A percentile compares a stretch with the other conserved stretches of the same genome.
These are phyloP conservation scores for Lithosia quadra DNA, from an alignment of 2,888 invertebrate species.

Conservation along the genomic window DNA sequence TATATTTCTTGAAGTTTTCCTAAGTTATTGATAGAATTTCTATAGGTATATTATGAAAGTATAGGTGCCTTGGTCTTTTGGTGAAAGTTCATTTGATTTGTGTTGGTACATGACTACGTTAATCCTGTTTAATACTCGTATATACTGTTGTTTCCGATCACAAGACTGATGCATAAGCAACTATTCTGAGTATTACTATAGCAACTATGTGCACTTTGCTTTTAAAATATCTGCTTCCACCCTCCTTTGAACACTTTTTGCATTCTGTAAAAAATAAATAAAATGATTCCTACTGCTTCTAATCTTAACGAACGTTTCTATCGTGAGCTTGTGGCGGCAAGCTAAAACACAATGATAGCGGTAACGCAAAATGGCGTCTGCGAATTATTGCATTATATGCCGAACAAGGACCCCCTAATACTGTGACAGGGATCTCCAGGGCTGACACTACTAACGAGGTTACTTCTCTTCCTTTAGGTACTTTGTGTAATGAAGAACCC, in stretches of 20 bases:
- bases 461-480: neutral
- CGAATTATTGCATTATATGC: slow-evolving; percentile 68
- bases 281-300: too few relatives aligned
- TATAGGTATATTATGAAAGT: too few relatives aligned
- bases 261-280: too few relatives aligned
- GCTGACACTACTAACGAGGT: slow-evolving; percentile 36
- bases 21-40: too few relatives aligned
- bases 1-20: too few relatives aligned
- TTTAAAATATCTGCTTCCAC: too few relatives aligned
- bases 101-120: too few relatives aligned
- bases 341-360: slow-evolving; percentile 24
- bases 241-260: neutral
- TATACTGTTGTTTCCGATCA: too few relatives aligned
- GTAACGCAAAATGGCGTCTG: slow-evolving; percentile 62
- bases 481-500: neutral
- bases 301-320: neutral
- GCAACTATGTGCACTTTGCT: neutral
- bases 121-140: too few relatives aligned
- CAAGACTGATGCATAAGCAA: neutral
- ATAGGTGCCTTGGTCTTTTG: neutral
- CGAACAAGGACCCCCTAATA: slow-evolving; percentile 75
- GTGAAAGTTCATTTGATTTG: too few relatives aligned
- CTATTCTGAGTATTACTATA: neutral
- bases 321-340: neutral
- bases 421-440: slow-evolving; percentile 60